Base-by-base conservation (phyloP, 2,888 invertebrate species). In the Nysson spinosus region DNA sequence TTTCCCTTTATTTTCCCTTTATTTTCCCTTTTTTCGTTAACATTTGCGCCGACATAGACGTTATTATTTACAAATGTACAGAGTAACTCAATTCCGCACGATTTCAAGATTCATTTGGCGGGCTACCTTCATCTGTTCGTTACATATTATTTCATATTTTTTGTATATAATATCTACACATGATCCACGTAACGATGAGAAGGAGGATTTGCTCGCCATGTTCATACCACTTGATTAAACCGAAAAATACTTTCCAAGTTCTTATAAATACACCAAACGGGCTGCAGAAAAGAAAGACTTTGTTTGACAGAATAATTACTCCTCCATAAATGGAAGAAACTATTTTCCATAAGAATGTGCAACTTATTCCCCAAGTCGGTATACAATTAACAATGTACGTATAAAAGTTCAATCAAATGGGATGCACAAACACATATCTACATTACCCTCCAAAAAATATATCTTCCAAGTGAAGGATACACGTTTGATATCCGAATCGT, bases 21-120 rank as follows among this genome's bases (percentile, higher is more conserved):
- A n/a, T n/a, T 39, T 44, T 47, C 43, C 58, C 55, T 44, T 64
- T 54, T 51, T 56, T 64, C 28, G 64, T 67, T 49, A 40, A 55
- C 63, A 63, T 68, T 57, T 63, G 35, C 56, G 52, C 47, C 64
- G 30, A 50, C 62, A 55, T 60, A 57, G 47, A 54, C 57, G 35
- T 50, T 16, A 24, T 17, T 80, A 80, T 80, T 77, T 81, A 80
- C 81, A 80, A 75, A 81, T 80, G 47, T 79, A 79, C 77, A 78
- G 50, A 68, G 65, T 69, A 65, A 67, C 71, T 77, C 69, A 77
- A 75, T 77, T 75, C 69, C 73, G 57, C 67, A 56, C 55, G 49
- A 44, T 60, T 49, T 52, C 51, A 30, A 17, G 32, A 34, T 40
- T 56, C 11, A 30, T 12, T 26, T 24, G 20, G n/a, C 20, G 16